Percentiles rank a stretch among this genome's conserved stretches.
Evolutionary conservation across 2,888 invertebrate genomes (phyloP).

Genomic region (Mythimna albipuncta): DNA sequence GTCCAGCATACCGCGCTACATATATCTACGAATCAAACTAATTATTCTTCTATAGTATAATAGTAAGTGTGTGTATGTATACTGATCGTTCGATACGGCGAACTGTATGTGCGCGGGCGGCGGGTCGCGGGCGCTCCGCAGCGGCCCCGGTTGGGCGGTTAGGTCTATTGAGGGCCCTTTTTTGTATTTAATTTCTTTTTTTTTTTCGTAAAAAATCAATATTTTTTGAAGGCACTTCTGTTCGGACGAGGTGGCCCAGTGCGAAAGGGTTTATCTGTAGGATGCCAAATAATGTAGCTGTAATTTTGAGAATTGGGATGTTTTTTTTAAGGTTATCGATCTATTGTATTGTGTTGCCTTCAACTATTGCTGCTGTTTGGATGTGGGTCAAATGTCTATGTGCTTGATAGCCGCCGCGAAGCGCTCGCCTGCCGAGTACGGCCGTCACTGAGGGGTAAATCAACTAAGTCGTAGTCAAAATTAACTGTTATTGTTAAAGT

Average conservation of each 20-base stretch:
- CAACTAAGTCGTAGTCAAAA: constrained; percentile 63
- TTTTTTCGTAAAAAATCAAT: constrained; percentile 94
- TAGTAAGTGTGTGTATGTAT: constrained; percentile 89
- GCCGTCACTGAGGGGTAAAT: constrained; percentile 68
- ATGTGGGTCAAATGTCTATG: constrained; percentile 93
- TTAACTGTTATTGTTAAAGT: constrained; percentile 34
- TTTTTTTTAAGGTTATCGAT: constrained; percentile 75
- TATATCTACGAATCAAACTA: constrained; percentile 90
- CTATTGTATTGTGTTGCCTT: constrained; percentile 92
- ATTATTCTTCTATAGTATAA: constrained; percentile 90
- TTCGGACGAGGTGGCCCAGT: constrained; percentile 98
- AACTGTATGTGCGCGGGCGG: constrained; percentile 78
- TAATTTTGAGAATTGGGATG: constrained; percentile 68
- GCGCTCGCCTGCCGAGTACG: constrained; percentile 80
- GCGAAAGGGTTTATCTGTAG: constrained; percentile 90
- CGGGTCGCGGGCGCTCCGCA: constrained; percentile 80
- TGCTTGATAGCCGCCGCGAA: constrained; percentile 92
- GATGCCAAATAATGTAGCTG: constrained; percentile 73
- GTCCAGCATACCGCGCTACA: constrained; percentile 81
- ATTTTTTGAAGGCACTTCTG: constrained; percentile 97
- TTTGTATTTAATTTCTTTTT: constrained; percentile 92
- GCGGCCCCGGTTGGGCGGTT: constrained; percentile 92
- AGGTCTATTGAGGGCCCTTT: constrained; percentile 97
- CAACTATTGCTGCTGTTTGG: constrained; percentile 96
- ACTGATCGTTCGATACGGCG: constrained; percentile 82